Evolutionary conservation across 2,113 vertebrate genomes (phyloP), one percentile per base, ranked within the genome.

Genomic region (Chaetops frenatus): DNA sequence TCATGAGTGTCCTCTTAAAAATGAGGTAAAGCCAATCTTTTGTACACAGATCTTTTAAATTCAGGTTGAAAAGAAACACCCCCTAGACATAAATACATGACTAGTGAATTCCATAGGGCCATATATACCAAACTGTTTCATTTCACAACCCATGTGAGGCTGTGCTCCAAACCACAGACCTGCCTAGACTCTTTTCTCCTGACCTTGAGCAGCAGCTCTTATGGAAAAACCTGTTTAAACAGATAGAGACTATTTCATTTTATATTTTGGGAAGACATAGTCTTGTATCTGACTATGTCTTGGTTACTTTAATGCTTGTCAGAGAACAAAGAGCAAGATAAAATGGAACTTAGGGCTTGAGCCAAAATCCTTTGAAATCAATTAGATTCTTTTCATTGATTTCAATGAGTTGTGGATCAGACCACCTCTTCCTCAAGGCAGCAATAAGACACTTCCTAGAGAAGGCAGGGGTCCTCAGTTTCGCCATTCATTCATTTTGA

Each of bases 311-410:
- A 96, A 92, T 93, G 85, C 90, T 86, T 88, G 44, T 33, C 72
- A 88, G 60, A 80, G 71, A 92, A 97, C 67, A 95, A 94, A 94
- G 85, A 88, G 18, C 27, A 82, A 95, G 81, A 94, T 81, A 93
- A 96, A 96, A 92, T 82, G 50, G 60, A 90, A 95, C 51, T 94
- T 9, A 7, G 51, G 23, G 81, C 71, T 96, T 92, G 35, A 96
- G 82, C 64, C 92, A 92, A 95, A 96, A 87, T 90, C 88, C 71
- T 96, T 58, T 93, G 90, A 97, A 84, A 92, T 96, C 88, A 95
- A 86, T 84, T 92, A 62, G 80, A 89, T 92, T 69, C 84, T 92
- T 94, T 96, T 86, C 94, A 92, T 48, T 96, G 94, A 81, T 96
- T 95, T 96, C 94, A 83, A 47, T 86, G 85, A 80, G 47, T 88